phyloP scores from a whole-genome alignment of 2,797 vertebrate species.

The Crocodylus rhombifer region DNA sequence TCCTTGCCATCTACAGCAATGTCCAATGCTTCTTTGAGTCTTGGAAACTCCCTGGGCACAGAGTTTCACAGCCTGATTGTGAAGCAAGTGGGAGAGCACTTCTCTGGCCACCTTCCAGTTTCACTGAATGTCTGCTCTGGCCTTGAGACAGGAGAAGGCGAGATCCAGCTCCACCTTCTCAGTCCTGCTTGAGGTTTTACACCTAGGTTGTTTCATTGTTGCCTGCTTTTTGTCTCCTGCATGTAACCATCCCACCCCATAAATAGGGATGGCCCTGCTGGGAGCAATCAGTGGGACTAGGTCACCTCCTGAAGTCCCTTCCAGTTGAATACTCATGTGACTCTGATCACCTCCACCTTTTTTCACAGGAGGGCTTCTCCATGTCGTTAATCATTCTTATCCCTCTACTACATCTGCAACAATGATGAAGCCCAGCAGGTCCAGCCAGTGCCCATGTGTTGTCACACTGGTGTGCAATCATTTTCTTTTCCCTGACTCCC shows the following conservation, averaged over 20 bases:
- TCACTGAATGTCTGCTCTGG: fast-evolving
- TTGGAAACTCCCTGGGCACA: conserved; percentile 49
- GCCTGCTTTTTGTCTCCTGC: not conserved
- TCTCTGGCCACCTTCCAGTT: not conserved
- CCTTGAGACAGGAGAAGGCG: not conserved
- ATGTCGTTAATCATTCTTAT: too few relatives aligned
- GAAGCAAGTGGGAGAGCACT: not conserved
- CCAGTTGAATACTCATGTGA: too few relatives aligned
- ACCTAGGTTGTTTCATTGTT: not conserved
- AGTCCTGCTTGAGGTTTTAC: not conserved
- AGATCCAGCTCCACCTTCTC: not conserved
- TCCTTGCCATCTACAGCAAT: not conserved
- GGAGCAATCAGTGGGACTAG: too few relatives aligned
- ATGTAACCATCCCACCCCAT: too few relatives aligned
- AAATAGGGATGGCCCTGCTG: too few relatives aligned
- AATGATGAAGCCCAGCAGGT: not conserved
- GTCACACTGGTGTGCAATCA: not conserved
- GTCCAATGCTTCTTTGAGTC: conserved; percentile 8
- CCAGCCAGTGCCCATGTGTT: not conserved
- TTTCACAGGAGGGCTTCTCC: not conserved
- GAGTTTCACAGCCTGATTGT: conserved; percentile 27
- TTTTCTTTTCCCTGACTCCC: not conserved
- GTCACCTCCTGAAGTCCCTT: too few relatives aligned
- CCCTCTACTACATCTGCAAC: too few relatives aligned
- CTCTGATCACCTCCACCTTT: not conserved